A percentile compares a stretch with the other conserved stretches of the same genome.
Evolutionary conservation across 2,113 vertebrate genomes (phyloP).

Genomic region (Chloebia gouldiae): DNA sequence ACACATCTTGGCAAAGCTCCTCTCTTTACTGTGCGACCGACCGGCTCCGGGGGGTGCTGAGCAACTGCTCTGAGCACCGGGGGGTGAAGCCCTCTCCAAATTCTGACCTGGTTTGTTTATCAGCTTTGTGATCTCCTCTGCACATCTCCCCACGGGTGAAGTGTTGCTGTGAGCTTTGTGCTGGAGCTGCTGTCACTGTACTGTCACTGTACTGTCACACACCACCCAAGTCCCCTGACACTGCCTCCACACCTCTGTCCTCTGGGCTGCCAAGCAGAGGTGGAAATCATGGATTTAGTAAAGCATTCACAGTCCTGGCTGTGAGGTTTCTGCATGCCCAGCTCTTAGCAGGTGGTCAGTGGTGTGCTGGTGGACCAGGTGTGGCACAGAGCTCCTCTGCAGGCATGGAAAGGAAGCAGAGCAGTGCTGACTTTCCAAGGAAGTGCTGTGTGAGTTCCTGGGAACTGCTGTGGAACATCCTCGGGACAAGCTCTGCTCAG

Average conservation of each 20-base stretch:
- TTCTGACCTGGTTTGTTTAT: neutral
- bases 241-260: neutral
- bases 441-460: neutral
- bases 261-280: neutral
- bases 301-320: neutral
- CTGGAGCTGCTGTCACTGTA: neutral
- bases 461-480: neutral
- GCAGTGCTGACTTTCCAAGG: neutral
- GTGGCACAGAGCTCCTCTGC: neutral
- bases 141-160: neutral
- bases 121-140: neutral
- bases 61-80: neutral
- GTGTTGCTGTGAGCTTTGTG: neutral
- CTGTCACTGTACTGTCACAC: neutral
- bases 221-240: neutral
- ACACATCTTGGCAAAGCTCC: constrained; percentile 26
- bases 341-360: neutral
- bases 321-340: neutral
- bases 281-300: neutral
- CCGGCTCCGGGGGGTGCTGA: neutral
- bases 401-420: accelerated
- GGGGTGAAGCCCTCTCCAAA: neutral
- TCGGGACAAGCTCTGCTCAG: accelerated
- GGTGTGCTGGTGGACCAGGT: neutral
- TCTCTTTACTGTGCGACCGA: neutral